Conservation (phyloP, 2,888 invertebrate species). For the Eurytoma californica region DNA sequence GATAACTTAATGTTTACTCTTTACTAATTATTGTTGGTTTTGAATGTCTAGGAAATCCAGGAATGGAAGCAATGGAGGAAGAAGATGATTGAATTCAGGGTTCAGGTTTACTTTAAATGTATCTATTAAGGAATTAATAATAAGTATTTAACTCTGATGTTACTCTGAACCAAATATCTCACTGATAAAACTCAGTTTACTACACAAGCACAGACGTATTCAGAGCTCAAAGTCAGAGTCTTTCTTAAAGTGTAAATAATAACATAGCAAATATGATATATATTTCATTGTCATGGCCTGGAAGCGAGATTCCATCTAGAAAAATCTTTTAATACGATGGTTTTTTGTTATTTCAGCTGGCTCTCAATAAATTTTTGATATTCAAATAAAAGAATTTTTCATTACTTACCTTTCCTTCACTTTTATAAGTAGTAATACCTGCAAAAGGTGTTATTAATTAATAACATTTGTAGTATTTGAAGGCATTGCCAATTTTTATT, state of each 20-base stretch:
- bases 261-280: constrained; percentile 41
- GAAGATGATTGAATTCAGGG: constrained; percentile 67
- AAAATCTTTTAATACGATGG: constrained; percentile 56
- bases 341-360: constrained; percentile 64
- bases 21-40: constrained; percentile 46
- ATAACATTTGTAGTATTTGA: too few relatives aligned
- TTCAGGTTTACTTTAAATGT: constrained; percentile 49
- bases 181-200: constrained; percentile 68
- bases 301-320: constrained; percentile 60
- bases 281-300: constrained; percentile 43
- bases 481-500: too few relatives aligned
- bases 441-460: too few relatives aligned
- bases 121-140: constrained; percentile 48
- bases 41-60: constrained; percentile 63
- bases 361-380: constrained; percentile 59
- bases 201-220: constrained; percentile 62
- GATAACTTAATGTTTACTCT: constrained; percentile 23
- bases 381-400: constrained; percentile 1
- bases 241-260: constrained; percentile 52
- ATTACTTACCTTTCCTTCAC: background rate
- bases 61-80: constrained; percentile 70
- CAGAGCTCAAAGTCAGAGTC: constrained; percentile 35
- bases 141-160: constrained; percentile 42
- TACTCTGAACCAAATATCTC: constrained; percentile 59
- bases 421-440: background rate